A percentile compares a stretch with the other conserved stretches of the same genome.
These are phyloP conservation scores for Embiotoca jacksoni DNA, from an alignment of 2,113 vertebrate genomes.

Conservation along the genomic window DNA sequence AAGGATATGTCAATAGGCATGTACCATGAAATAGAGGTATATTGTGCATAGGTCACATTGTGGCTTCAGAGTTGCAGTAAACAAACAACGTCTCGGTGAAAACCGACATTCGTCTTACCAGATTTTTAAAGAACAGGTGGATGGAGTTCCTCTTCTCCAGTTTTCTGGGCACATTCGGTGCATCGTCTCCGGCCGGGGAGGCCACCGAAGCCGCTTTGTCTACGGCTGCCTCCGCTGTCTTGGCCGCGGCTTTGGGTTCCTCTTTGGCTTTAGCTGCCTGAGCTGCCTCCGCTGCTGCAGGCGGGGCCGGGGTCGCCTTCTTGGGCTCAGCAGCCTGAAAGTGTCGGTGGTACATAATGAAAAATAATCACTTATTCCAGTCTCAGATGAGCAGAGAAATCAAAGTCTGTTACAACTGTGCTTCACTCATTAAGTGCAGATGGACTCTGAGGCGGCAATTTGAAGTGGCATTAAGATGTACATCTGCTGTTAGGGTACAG, in stretches of 20 bases:
- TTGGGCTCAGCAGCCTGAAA: constrained; percentile 75
- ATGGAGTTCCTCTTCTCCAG: constrained; percentile 93
- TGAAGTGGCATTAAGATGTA: constrained; percentile 14
- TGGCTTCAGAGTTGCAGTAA: not conserved
- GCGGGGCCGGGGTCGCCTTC: constrained; percentile 65
- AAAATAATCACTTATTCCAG: not conserved
- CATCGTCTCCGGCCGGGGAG: constrained; percentile 80
- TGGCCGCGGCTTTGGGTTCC: constrained; percentile 79
- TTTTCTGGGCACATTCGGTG: constrained; percentile 81
- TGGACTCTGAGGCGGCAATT: constrained; percentile 10
- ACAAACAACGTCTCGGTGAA: not conserved
- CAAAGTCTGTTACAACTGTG: too few species aligned
- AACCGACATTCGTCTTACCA: constrained; percentile 82
- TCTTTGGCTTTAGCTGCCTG: constrained; percentile 82
- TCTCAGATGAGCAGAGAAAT: not conserved
- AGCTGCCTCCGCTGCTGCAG: constrained; percentile 49
- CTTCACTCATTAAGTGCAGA: not conserved
- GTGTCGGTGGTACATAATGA: not conserved
- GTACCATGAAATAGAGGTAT: not conserved
- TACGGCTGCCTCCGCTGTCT: constrained; percentile 65
- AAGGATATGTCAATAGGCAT: not conserved
- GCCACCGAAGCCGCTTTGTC: constrained; percentile 74
- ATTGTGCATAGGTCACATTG: fast-evolving
- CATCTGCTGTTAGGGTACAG: constrained; percentile 54
- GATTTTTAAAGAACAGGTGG: constrained; percentile 91